phyloP scores from a whole-genome alignment of 1,140 invertebrate species.

The Drosophila cardini region DNA sequence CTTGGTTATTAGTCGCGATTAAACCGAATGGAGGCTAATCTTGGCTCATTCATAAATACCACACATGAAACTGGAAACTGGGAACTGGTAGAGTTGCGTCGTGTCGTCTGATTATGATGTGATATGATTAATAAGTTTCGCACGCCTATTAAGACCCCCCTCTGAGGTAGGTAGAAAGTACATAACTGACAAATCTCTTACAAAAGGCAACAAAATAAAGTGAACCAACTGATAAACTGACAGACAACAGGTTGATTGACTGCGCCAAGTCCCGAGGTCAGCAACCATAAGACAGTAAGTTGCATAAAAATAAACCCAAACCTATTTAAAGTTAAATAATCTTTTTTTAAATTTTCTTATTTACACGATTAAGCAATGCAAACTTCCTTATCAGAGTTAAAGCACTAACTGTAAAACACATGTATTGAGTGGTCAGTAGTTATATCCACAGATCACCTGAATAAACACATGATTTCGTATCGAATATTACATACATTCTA shows the following conservation, averaged over 20 bases:
- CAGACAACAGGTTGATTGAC: conserved; percentile 59
- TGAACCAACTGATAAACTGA: conserved; percentile 46
- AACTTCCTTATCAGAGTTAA: no score
- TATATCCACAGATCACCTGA: no score
- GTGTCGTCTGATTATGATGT: conserved; percentile 36
- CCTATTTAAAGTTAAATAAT: conserved; percentile 20
- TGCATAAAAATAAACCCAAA: conserved; percentile 19
- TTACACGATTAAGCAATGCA: not conserved
- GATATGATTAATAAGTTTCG: conserved; percentile 80
- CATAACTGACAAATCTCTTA: conserved; percentile 24
- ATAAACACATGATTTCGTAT: no score
- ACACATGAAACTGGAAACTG: conserved; percentile 49
- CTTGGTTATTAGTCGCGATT: conserved; percentile 66
- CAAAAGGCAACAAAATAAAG: conserved; percentile 11
- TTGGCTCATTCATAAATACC: conserved; percentile 71
- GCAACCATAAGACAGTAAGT: conserved; percentile 1
- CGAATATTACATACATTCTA: not conserved
- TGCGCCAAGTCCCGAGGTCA: conserved; percentile 36
- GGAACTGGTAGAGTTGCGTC: no score
- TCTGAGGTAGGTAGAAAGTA: conserved; percentile 31
- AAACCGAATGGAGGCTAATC: conserved; percentile 69
- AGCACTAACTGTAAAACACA: no score
- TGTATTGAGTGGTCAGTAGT: no score
- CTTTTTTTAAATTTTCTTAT: conserved; percentile 11
- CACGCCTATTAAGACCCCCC: conserved; percentile 69